Percentiles rank a stretch among this genome's conserved stretches.
phyloP scores from a whole-genome alignment of 92 coral and sea anemone genomes.

The Phenganax stokvisi region DNA sequence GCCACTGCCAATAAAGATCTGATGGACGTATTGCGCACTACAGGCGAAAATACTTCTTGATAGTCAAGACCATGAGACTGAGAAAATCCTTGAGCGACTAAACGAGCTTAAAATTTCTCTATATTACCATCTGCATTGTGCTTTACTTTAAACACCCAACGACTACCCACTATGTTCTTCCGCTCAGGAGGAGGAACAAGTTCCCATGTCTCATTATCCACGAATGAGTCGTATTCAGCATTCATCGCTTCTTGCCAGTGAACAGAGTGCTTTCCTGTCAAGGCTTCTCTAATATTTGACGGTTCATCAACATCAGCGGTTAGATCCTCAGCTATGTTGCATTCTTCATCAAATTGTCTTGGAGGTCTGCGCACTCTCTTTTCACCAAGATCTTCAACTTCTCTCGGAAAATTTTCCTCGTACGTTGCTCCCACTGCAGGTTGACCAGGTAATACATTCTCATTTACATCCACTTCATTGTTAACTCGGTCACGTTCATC shows the following conservation, averaged over 20 bases:
- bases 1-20: slow-evolving; percentile 2
- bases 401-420: slow-evolving; percentile 30
- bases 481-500: too few relatives aligned
- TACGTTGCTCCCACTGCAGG: slow-evolving; percentile 33
- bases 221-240: too few relatives aligned
- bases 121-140: background rate
- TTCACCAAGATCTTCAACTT: background rate
- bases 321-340: background rate
- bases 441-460: background rate
- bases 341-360: too few relatives aligned
- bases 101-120: background rate
- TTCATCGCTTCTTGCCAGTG: background rate
- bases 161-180: too few relatives aligned
- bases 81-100: slow-evolving; percentile 38
- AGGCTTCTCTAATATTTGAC: slow-evolving; percentile 1
- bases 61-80: slow-evolving; percentile 33
- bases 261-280: background rate
- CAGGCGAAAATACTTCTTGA: slow-evolving; percentile 20
- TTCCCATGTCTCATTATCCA: too few relatives aligned
- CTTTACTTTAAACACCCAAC: background rate
- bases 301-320: slow-evolving; percentile 38
- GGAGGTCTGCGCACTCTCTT: too few relatives aligned
- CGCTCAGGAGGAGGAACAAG: too few relatives aligned
- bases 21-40: slow-evolving; percentile 13
- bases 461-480: too few relatives aligned